Base-by-base conservation (phyloP, 1,140 invertebrate species). In the Diabrotica virgifera region DNA sequence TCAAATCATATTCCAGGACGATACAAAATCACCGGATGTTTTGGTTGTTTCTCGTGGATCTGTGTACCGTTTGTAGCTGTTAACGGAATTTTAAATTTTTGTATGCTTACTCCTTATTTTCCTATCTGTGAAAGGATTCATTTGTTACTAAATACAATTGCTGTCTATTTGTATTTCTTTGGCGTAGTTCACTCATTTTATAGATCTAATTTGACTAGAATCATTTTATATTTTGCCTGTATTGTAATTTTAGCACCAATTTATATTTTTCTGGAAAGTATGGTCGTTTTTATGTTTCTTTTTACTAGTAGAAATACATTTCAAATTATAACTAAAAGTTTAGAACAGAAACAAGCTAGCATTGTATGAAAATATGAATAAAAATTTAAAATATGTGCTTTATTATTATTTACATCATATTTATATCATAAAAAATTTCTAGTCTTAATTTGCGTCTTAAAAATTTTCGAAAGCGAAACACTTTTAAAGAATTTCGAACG, bases 161-260 rank as follows among this genome's bases (percentile, higher is more conserved):
- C 94, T 79, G 89, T 97, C 72, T 98, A 97, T 78, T 95, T 98
- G 90, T 98, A 96, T 76, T 86, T 97, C 52, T 97, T 97, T 81
- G 96, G 96, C 66, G 94, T 97, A 0, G 86, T 97, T 35, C 97
- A 97, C 77, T 97, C 95, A 40, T 97, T 97, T 76, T 89, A 93
- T 74, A 86, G 94, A 70, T 90, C 94, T 73, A 95, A 95, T 6
- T 74, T 91, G 55, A 70, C 89, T 6, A 88, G 89, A 76, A 95
- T 95, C 78, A 72, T 90, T 38, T 78, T 95, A 8, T 94, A 92
- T 76, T 86, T 96, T 52, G 81, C 89, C 60, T 92, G 92, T 24
- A 91, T 93, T n/a, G 79, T 97, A 8, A 87, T 89, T 52, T 93
- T 92, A 52, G 94, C 96, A 79, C 93, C 94, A 10, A 87, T 97